Evolutionary conservation across 2,888 invertebrate species (phyloP).

Genomic region (Antheraea assamensis): DNA sequence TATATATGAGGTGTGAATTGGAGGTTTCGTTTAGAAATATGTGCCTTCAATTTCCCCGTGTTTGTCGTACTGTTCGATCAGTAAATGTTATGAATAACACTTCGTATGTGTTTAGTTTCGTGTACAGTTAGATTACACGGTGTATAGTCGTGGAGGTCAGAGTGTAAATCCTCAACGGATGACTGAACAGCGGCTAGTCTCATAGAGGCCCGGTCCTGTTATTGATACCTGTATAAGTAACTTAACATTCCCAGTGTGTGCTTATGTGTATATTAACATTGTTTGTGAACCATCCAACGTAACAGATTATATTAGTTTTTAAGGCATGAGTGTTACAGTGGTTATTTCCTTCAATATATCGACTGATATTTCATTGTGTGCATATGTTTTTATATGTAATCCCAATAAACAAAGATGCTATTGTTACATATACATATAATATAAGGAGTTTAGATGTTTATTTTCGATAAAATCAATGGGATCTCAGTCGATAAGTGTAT

Average conservation of each 20-base stretch:
- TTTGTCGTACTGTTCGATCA: neutral
- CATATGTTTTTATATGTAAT: constrained; percentile 13
- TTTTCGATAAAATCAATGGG: constrained; percentile 34
- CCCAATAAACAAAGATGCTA: constrained; percentile 17
- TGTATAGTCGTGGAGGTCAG: neutral
- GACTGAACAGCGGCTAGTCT: constrained; percentile 17
- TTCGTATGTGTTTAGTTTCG: constrained; percentile 1
- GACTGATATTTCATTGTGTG: constrained; percentile 60
- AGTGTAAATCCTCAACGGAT: constrained; percentile 9
- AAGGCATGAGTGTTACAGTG: constrained; percentile 77
- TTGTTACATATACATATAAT: neutral
- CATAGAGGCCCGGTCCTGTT: constrained; percentile 46
- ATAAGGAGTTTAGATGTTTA: neutral
- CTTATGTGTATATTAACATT: constrained; percentile 74
- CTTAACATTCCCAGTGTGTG: constrained; percentile 80
- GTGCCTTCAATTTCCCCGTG: neutral
- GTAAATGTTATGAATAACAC: neutral
- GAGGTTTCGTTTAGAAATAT: neutral
- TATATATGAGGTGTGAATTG: constrained; percentile 3
- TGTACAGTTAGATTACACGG: constrained; percentile 23
- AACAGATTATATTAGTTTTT: constrained; percentile 62
- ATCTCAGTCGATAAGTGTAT: constrained; percentile 50
- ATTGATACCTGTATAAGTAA: constrained; percentile 80
- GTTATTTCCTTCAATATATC: constrained; percentile 48
- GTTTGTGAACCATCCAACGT: constrained; percentile 80